Evolutionary conservation across 2,113 vertebrate genomes (phyloP), one percentile per base, ranked within the genome.

Genomic region (Corapipo altera): DNA sequence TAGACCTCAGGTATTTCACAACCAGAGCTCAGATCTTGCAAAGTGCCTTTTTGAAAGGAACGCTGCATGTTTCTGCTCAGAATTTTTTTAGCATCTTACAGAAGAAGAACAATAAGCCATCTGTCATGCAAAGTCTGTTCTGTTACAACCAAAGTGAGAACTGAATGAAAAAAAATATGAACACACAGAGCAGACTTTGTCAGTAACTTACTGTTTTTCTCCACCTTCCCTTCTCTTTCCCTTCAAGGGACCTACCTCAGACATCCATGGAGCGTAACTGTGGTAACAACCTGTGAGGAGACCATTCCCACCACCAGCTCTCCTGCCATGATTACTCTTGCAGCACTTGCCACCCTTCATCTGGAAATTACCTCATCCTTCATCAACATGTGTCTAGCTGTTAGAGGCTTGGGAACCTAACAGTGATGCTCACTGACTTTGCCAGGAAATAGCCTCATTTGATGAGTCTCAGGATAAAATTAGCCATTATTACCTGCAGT

Each of bases 351-450:
- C 82, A 73, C 24, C 20, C 71, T n/a, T 61, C 67, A 39, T 73
- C 78, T 83, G 78, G 75, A 79, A 93, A 94, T 94, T 83, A 85
- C 71, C 66, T 96, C 91, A 85, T 80, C 88, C 67, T 83, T 58
- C 26, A 3, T 48, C 75, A 83, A 46, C 64, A 46, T 7, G 0
- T 30, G 49, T 46, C 54, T 59, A 26, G n/a, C 30, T 84, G 80
- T 72, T 41, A 37, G 32, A 54, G 35, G 26, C 55, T 71, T 66
- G 75, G 46, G 48, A 92, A 55, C 33, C 37, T 51, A 48, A n/a
- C 15, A 41, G 51, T 81, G 79, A 35, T 57, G 57, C 30, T 70
- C 52, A 30, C 49, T 26, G n/a, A 16, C 32, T 49, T 79, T 37
- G n/a, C 54, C 54, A 37, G 16, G 24, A 57, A 79, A 54, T 4